These are phyloP conservation scores for Neodiprion fabricii DNA, from an alignment of 1,140 invertebrate genomes.

Conservation along the genomic window DNA sequence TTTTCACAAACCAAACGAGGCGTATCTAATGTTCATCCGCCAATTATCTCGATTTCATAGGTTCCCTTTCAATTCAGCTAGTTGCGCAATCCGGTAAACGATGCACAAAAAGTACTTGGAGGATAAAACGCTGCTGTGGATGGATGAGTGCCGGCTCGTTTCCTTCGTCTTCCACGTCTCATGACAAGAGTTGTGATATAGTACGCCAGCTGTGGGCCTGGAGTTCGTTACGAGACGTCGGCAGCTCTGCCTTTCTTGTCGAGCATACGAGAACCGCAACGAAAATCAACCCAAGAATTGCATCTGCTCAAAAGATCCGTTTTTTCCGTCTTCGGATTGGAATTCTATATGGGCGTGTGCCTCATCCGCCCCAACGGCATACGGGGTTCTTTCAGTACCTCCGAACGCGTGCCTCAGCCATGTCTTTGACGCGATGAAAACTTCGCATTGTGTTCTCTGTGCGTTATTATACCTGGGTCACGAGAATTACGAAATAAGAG, in stretches of 20 bases:
- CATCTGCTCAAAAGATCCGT: neutral
- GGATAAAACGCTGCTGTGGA: neutral
- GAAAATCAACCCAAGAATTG: neutral
- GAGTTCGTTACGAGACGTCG: neutral
- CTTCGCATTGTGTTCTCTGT: too few relatives aligned
- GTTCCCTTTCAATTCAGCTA: neutral
- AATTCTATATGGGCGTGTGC: neutral
- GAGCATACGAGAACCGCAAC: neutral
- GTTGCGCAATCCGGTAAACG: neutral
- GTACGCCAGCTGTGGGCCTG: neutral
- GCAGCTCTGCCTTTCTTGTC: neutral
- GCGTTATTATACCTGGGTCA: too few relatives aligned
- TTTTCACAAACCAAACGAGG: neutral
- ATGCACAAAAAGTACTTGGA: neutral
- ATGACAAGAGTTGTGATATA: neutral
- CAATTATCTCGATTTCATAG: neutral
- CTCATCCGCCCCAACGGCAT: too few relatives aligned
- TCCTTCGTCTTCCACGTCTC: neutral
- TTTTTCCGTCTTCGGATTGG: neutral
- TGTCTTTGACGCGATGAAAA: too few relatives aligned
- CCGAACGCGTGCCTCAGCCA: too few relatives aligned
- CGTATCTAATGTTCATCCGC: neutral
- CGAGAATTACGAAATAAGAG: neutral
- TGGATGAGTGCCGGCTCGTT: neutral
- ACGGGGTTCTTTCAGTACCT: too few relatives aligned